Evolutionary conservation across 2,888 invertebrate species (phyloP).

Genomic region (Oeneis ivallda): DNA sequence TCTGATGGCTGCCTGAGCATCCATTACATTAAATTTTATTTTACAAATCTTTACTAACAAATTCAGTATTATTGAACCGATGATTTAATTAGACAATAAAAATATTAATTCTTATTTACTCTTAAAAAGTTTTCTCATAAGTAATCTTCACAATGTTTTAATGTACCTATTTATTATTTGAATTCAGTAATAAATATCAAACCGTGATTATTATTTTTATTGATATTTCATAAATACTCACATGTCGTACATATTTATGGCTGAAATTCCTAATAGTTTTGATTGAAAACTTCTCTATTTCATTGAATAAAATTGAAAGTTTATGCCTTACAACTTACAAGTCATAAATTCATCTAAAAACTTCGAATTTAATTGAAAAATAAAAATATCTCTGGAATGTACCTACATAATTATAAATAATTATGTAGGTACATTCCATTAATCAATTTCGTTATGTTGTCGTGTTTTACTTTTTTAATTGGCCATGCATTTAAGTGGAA

Average conservation of each 20-base stretch:
- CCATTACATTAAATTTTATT: constrained; percentile 5
- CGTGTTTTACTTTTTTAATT: no score
- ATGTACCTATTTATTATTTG: constrained; percentile 7
- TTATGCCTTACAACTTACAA: neutral
- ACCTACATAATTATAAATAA: neutral
- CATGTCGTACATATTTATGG: neutral
- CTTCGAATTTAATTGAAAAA: neutral
- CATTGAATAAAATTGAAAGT: neutral
- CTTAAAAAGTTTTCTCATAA: neutral
- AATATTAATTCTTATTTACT: neutral
- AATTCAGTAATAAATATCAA: constrained; percentile 8
- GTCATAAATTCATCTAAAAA: neutral
- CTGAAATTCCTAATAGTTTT: neutral
- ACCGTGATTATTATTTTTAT: constrained; percentile 1
- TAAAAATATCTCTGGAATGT: no score
- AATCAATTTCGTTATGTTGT: no score
- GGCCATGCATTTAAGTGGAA: no score
- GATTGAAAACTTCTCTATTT: constrained; percentile 4
- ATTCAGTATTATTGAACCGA: neutral
- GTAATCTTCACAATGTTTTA: neutral
- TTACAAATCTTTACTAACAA: neutral
- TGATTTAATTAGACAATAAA: neutral
- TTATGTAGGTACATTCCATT: no score
- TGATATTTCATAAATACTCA: neutral
- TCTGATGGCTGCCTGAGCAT: neutral